Conservation (phyloP, 2,113 vertebrate genomes). For the Halcyon malimbica region DNA sequence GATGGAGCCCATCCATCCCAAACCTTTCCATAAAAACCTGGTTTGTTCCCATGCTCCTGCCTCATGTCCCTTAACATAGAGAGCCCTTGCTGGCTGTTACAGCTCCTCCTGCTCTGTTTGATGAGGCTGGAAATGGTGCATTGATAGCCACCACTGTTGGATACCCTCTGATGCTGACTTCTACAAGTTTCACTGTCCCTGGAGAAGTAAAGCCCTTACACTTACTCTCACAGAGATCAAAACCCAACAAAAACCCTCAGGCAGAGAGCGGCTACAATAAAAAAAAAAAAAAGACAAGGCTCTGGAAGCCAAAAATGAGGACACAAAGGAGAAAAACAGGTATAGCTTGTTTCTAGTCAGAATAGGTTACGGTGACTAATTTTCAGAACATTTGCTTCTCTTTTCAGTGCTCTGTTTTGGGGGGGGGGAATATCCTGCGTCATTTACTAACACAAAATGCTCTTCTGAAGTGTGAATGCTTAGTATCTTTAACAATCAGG, state of each 20-base stretch:
- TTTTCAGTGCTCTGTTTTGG: background rate
- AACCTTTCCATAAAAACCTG: background rate
- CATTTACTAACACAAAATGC: background rate
- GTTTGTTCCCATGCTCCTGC: background rate
- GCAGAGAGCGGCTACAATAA: background rate
- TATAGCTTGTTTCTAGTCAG: background rate
- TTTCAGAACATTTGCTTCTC: background rate
- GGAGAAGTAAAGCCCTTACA: background rate
- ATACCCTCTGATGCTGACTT: background rate
- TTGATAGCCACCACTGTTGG: background rate
- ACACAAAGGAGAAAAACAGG: background rate
- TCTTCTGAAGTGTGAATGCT: background rate
- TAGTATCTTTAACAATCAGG: constrained; percentile 12
- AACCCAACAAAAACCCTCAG: background rate
- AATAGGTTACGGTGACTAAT: background rate
- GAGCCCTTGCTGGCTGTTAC: background rate
- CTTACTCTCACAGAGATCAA: background rate
- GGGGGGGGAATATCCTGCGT: background rate
- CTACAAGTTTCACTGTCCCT: background rate
- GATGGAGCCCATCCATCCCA: fast-evolving
- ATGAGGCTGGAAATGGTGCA: background rate
- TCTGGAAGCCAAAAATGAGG: background rate
- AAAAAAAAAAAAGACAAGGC: background rate
- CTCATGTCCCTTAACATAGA: background rate
- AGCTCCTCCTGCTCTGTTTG: background rate